Evolutionary conservation across 2,797 vertebrate species (phyloP).

Genomic region (Coregonus suidteri): DNA sequence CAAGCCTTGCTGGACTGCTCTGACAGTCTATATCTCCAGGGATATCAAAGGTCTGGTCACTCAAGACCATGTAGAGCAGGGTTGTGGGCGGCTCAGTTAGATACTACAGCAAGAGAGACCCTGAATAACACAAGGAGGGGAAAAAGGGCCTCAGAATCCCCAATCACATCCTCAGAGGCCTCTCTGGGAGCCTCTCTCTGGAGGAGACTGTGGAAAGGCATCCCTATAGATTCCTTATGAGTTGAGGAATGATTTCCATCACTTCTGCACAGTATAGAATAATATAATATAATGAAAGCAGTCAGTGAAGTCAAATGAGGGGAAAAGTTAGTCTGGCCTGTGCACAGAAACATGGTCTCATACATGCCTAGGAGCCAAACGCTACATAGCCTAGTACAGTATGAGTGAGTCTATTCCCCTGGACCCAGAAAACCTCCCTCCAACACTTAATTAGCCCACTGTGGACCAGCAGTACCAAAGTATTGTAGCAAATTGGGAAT

Average conservation of each 20-base stretch:
- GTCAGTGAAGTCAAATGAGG: constrained; percentile 48
- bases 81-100: constrained; percentile 24
- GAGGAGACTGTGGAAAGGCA: constrained; percentile 34
- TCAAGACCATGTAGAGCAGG: constrained; percentile 32
- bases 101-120: constrained; percentile 12
- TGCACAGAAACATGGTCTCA: constrained; percentile 55
- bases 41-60: constrained; percentile 28
- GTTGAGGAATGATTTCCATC: constrained; percentile 40
- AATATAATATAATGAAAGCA: constrained; percentile 54
- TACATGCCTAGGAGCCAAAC: constrained; percentile 55
- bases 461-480: constrained; percentile 1
- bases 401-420: constrained; percentile 33
- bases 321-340: constrained; percentile 51
- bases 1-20: neutral
- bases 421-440: constrained; percentile 41
- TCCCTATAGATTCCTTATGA: constrained; percentile 47
- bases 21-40: constrained; percentile 22
- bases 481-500: neutral
- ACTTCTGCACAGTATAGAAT: constrained; percentile 39
- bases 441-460: constrained; percentile 32
- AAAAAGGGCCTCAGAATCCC: constrained; percentile 35
- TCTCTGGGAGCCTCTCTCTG: constrained; percentile 18
- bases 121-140: constrained; percentile 24
- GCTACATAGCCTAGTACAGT: constrained; percentile 42
- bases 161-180: constrained; percentile 24